phyloP scores from a whole-genome alignment of 2,888 invertebrate species.

The Bruchidius siliquastri region DNA sequence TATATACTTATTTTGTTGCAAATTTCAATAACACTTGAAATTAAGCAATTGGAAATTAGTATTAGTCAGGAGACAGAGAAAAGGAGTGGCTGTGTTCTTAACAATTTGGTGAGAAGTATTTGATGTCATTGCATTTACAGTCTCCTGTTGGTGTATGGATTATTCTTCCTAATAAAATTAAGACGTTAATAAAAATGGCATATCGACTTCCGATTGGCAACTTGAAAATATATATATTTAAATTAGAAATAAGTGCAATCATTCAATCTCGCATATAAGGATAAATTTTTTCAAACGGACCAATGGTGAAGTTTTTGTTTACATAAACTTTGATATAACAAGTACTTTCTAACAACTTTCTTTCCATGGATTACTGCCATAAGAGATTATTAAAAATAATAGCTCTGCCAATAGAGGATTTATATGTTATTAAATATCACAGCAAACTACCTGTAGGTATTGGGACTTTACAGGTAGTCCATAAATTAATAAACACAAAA shows the following conservation, averaged over 20 bases:
- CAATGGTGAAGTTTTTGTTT: background rate
- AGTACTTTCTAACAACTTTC: background rate
- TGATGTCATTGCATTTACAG: background rate
- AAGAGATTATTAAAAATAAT: background rate
- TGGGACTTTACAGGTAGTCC: no score
- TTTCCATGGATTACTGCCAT: background rate
- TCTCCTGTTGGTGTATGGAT: background rate
- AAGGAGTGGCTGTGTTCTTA: background rate
- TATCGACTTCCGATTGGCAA: background rate
- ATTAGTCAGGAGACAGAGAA: background rate
- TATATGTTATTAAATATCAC: no score
- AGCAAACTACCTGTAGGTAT: no score
- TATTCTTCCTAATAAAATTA: background rate
- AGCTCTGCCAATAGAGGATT: no score
- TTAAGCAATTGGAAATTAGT: background rate
- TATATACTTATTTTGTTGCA: background rate
- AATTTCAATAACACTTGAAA: background rate
- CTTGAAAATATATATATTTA: background rate
- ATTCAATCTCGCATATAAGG: background rate
- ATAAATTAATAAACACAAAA: no score
- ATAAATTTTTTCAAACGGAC: background rate
- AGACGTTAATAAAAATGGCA: background rate
- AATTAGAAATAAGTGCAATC: background rate
- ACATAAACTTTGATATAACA: background rate
- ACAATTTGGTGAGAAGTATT: background rate